Conservation (phyloP, 2,888 invertebrate species). For the Steromphala cineraria region DNA sequence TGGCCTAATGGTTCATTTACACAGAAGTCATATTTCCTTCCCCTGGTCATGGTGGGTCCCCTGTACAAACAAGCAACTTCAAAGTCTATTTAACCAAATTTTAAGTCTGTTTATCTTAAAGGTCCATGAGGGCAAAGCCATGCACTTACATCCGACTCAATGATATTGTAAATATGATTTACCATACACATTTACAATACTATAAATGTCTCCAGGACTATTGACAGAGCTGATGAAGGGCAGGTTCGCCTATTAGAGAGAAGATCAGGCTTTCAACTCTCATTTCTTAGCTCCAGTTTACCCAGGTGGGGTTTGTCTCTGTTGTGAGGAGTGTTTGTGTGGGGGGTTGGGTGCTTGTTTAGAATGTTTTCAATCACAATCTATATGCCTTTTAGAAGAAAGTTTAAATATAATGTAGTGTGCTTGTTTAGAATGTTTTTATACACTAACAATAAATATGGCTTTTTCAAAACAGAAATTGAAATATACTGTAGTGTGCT, state of each 20-base stretch:
- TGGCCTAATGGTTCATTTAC: background rate
- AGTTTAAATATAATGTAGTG: too few relatives aligned
- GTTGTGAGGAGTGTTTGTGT: background rate
- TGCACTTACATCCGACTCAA: background rate
- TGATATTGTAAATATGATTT: conserved; percentile 9
- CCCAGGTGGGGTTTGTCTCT: background rate
- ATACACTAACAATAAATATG: too few relatives aligned
- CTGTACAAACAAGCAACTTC: background rate
- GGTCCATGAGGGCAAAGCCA: background rate
- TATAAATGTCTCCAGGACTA: too few relatives aligned
- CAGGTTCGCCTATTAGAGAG: background rate
- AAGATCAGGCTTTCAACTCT: background rate
- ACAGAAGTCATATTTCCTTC: background rate
- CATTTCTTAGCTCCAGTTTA: background rate
- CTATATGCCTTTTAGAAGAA: too few relatives aligned
- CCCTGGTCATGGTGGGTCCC: background rate
- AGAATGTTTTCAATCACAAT: too few relatives aligned
- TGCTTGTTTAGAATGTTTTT: too few relatives aligned
- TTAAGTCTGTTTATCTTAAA: too few relatives aligned
- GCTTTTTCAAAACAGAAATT: too few relatives aligned
- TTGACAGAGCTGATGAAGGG: background rate
- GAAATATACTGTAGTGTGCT: too few relatives aligned
- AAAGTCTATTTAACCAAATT: background rate
- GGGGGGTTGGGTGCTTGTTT: background rate
- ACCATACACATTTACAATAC: too few relatives aligned